Percentiles rank a stretch among this genome's conserved stretches.
phyloP scores from a whole-genome alignment of 2,113 vertebrate genomes.

The Peromyscus maniculatus region DNA sequence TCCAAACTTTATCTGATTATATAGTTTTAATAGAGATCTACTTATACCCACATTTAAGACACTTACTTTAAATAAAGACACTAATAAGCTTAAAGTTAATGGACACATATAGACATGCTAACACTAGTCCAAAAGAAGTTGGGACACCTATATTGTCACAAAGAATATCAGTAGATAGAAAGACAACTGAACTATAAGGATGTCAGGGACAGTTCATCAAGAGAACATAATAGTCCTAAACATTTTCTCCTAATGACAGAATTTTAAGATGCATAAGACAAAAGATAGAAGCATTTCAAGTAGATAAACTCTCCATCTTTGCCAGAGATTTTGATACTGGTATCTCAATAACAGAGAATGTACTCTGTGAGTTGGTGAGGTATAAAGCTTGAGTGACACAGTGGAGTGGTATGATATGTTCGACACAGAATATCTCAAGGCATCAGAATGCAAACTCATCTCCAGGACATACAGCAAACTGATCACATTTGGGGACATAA shows the following conservation, averaged over 20 bases:
- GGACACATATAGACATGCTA: neutral
- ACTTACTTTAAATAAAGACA: neutral
- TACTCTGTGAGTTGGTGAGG: neutral
- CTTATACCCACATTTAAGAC: neutral
- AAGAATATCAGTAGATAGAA: neutral
- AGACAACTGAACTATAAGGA: constrained; percentile 3
- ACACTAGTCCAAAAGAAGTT: neutral
- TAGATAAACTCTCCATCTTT: neutral
- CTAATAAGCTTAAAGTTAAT: neutral
- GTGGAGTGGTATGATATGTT: neutral
- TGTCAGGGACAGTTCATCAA: neutral
- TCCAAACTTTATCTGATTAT: neutral
- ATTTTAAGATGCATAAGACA: neutral
- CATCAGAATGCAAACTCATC: neutral
- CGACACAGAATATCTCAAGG: neutral
- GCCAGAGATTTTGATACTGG: constrained; percentile 30
- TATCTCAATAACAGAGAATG: neutral
- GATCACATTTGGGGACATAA: neutral
- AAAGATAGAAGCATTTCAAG: constrained; percentile 21
- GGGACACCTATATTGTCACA: neutral
- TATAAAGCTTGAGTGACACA: neutral
- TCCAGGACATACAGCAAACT: neutral
- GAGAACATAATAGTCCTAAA: neutral
- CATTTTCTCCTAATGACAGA: neutral
- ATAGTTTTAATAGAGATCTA: neutral